These are phyloP conservation scores for Drosophila chauvacae DNA, from an alignment of 1,140 invertebrate species.

Conservation along the genomic window DNA sequence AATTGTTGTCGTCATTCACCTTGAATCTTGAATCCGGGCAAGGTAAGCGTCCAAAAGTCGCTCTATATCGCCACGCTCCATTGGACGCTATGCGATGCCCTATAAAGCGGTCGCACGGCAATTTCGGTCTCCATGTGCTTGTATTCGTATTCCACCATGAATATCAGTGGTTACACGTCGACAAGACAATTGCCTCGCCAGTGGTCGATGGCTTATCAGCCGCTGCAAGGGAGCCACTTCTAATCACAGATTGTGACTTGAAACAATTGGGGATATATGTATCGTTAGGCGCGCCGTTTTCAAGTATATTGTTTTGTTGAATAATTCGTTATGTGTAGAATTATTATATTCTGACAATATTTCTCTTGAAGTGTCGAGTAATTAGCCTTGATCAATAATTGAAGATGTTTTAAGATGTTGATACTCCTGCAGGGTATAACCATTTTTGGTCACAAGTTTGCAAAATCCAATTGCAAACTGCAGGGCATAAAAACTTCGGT, in stretches of 20 bases:
- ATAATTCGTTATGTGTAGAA: neutral
- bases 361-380: neutral
- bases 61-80: constrained; percentile 52
- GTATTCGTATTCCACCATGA: neutral
- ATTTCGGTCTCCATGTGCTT: constrained; percentile 36
- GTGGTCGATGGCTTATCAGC: constrained; percentile 51
- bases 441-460: no score
- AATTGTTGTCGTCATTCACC: constrained; percentile 79
- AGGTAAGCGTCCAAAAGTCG: constrained; percentile 71
- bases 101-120: neutral
- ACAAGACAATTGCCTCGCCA: constrained; percentile 26
- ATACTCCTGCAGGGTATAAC: neutral
- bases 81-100: constrained; percentile 20
- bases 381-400: neutral
- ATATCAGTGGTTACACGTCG: constrained; percentile 30
- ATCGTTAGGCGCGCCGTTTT: neutral
- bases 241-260: neutral
- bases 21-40: constrained; percentile 59
- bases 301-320: neutral
- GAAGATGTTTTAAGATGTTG: neutral
- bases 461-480: no score
- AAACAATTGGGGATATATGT: neutral
- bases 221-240: constrained; percentile 1
- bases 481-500: no score
- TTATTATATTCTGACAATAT: neutral